These are phyloP conservation scores for Drosophila kurseongensis DNA, from an alignment of 1,140 invertebrate genomes.

Conservation along the genomic window DNA sequence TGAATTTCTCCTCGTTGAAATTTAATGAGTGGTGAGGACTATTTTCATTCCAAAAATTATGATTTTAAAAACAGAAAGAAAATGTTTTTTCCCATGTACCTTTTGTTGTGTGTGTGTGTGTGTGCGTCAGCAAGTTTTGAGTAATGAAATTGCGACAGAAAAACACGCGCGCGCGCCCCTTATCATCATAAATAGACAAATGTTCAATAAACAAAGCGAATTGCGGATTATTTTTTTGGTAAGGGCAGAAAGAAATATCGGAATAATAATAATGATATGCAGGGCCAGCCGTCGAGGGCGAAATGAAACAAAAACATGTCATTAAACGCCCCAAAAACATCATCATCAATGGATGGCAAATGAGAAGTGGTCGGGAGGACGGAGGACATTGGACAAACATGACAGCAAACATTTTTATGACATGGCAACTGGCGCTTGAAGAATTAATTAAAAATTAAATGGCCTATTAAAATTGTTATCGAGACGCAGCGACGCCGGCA, in stretches of 20 bases:
- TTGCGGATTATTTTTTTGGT: slow-evolving; percentile 38
- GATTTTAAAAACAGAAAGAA: too few relatives aligned
- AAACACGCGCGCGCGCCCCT: slow-evolving; percentile 49
- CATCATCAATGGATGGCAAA: slow-evolving; percentile 13
- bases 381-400: slow-evolving; percentile 43
- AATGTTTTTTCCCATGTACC: background rate
- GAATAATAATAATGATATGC: slow-evolving; percentile 73
- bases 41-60: too few relatives aligned
- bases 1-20: too few relatives aligned
- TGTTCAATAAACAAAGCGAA: slow-evolving; percentile 70
- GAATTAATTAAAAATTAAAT: slow-evolving; percentile 83
- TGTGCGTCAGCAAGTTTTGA: slow-evolving; percentile 45
- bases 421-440: slow-evolving; percentile 80
- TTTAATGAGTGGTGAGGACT: too few relatives aligned
- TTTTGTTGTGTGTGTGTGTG: background rate
- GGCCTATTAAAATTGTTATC: slow-evolving; percentile 82
- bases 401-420: slow-evolving; percentile 78
- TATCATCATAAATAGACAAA: slow-evolving; percentile 68
- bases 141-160: slow-evolving; percentile 70
- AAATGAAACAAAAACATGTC: slow-evolving; percentile 66
- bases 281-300: slow-evolving; percentile 28
- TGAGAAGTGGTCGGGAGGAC: slow-evolving; percentile 1
- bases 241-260: slow-evolving; percentile 37
- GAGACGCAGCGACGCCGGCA: slow-evolving; percentile 69
- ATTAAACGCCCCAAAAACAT: slow-evolving; percentile 57